Evolutionary conservation across 2,888 invertebrate genomes (phyloP), one percentile per base, ranked within the genome.

Genomic region (Drosophila emarginata): DNA sequence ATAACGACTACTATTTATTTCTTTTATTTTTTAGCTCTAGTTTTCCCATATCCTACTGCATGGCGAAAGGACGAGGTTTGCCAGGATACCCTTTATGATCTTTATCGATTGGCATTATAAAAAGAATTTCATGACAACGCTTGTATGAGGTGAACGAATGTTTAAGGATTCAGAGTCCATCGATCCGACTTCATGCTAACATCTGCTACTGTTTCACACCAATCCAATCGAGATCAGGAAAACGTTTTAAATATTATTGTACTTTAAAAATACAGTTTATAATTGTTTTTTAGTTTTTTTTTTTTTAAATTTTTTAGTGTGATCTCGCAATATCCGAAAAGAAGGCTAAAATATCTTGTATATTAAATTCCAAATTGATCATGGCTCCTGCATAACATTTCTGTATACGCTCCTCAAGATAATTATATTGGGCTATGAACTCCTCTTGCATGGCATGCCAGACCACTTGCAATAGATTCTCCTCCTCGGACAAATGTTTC

Each of bases 401-500:
- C 87, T 96, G 96, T 89, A 99, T 97, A 80, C 98, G 94, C 81
- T 96, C 96, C 92, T 98, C 97, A 81, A 99, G 95, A 84, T 96
- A 95, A 91, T 97, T 97, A 92, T 99, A 98, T 92, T 99, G 99
- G 81, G 96, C 95, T 84, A 99, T 96, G 92, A 99, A 99, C 93
- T 99, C 99, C 91, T 99, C 98, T 93, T 99, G 99, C 99, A 99
- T 99, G 85, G 98, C 97, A 90, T 98, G 95, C 99, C 99, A 99
- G 66, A 99, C 99, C 59, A 99, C 99, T 95, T 97, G 92, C 87
- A 98, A 93, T 75, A 98, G 93, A 89, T 97, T 98, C 91, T 97
- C 96, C 92, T 97, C 97, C 92, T 98, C 98, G 88, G 97, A 97
- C 53, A 99, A 93, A 92, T 99, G 99, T 93, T 99, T 99, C 91